Base-by-base conservation (phyloP, 2,888 invertebrate genomes). In the Ecliptopera silaceata region DNA sequence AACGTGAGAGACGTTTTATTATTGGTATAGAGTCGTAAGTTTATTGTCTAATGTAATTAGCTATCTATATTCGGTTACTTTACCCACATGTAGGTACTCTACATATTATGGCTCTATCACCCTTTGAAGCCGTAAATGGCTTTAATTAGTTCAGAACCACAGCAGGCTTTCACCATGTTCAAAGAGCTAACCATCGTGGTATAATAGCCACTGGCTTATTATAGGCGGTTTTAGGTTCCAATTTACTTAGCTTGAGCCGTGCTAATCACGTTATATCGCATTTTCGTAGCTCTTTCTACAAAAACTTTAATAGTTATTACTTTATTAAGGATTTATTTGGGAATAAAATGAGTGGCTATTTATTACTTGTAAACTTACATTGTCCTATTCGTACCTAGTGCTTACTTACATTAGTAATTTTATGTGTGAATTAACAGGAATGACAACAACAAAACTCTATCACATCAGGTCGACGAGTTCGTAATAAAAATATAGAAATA, bases 91-190 rank as follows among this genome's bases (percentile, higher is more conserved):
- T 26, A n/a, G n/a, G n/a, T n/a, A n/a, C n/a, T n/a, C n/a, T n/a
- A 5, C 56, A 32, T 49, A 59, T 18, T 54, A 54, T 22, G 46
- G 59, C 50, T 43, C 43, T 43, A 20, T 45, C 34, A 32, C 42
- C 56, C 66, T 57, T 60, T 63, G 64, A 67, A 66, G 63, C 64
- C 70, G 69, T 77, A 72, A 79, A 77, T 71, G 71, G 63, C 68
- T 71, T 74, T 84, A 84, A 84, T 85, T 84, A 82, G 75, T 71
- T 65, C 65, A 63, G 66, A 70, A 65, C 70, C 66, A 49, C 65
- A 68, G 65, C 64, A 67, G 70, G 71, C 75, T 75, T 73, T 74
- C 68, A 70, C 67, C 63, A 64, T 66, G 66, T 71, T 71, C 72
- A 72, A 69, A 73, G 77, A 72, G 71, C 41, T 45, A 72, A 71